These are phyloP conservation scores for Leucosticte australis DNA, from an alignment of 2,113 vertebrate genomes.

Conservation along the genomic window DNA sequence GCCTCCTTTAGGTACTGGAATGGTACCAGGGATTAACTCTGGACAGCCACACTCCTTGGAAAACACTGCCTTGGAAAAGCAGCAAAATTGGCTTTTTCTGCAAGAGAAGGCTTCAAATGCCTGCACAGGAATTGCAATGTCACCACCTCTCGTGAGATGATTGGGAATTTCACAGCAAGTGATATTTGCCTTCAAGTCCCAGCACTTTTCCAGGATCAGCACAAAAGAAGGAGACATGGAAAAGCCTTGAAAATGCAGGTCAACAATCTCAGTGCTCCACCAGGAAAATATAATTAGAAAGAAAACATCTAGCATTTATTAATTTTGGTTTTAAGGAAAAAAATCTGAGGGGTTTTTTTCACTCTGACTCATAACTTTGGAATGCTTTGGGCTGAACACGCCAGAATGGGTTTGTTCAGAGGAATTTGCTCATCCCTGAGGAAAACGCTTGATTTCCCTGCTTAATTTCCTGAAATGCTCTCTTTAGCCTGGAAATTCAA, in stretches of 20 bases:
- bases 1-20: neutral
- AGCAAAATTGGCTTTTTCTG: neutral
- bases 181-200: neutral
- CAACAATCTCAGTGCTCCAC: neutral
- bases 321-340: neutral
- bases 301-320: neutral
- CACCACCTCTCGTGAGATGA: neutral
- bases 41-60: neutral
- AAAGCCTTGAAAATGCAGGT: neutral
- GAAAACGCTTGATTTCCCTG: neutral
- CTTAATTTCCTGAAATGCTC: conserved; percentile 20
- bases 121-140: neutral
- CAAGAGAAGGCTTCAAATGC: neutral
- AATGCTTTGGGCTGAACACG: neutral
- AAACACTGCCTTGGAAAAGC: neutral
- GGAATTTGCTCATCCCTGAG: neutral
- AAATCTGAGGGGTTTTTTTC: neutral
- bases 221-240: neutral
- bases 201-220: neutral
- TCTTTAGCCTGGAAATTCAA: conserved; percentile 15
- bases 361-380: neutral
- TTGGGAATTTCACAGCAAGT: neutral
- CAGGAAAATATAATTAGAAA: neutral
- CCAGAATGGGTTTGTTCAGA: neutral
- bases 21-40: neutral